Evolutionary conservation across 2,888 invertebrate species (phyloP).

Genomic region (Eupithecia insigniata): DNA sequence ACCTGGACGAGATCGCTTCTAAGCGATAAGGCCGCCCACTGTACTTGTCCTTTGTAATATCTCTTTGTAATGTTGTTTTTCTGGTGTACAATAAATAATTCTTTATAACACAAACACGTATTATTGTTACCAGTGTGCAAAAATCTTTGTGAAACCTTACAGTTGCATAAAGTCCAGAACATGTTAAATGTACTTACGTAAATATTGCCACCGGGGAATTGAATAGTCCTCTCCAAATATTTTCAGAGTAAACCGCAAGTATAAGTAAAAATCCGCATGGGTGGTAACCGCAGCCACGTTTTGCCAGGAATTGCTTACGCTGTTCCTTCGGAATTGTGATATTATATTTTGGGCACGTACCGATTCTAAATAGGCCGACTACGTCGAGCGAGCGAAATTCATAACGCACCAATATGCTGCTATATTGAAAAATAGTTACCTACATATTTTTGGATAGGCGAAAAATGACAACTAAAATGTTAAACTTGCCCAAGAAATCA

Average conservation of each 20-base stretch:
- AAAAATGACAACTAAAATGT: background rate
- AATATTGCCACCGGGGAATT: constrained; percentile 31
- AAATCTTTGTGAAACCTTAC: background rate
- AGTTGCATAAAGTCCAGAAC: constrained; percentile 1
- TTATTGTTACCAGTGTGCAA: background rate
- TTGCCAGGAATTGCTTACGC: constrained; percentile 40
- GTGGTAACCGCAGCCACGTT: constrained; percentile 18
- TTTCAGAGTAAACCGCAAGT: constrained; percentile 30
- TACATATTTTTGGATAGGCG: background rate
- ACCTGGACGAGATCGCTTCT: too few species aligned
- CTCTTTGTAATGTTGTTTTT: too few species aligned
- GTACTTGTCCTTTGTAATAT: too few species aligned
- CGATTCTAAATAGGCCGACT: constrained; percentile 53
- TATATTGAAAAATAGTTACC: constrained; percentile 79
- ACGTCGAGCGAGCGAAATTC: constrained; percentile 63
- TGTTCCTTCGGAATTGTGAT: constrained; percentile 47
- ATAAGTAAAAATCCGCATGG: constrained; percentile 28
- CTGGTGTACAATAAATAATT: too few species aligned
- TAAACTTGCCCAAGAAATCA: background rate
- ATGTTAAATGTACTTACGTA: constrained; percentile 18
- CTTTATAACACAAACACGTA: background rate
- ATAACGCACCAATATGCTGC: constrained; percentile 67
- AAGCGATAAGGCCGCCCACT: too few species aligned
- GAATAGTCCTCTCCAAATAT: constrained; percentile 33
- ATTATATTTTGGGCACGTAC: constrained; percentile 73